Evolutionary conservation across 2,113 vertebrate species (phyloP), one percentile per base, ranked within the genome.

Genomic region (Spea bombifrons): DNA sequence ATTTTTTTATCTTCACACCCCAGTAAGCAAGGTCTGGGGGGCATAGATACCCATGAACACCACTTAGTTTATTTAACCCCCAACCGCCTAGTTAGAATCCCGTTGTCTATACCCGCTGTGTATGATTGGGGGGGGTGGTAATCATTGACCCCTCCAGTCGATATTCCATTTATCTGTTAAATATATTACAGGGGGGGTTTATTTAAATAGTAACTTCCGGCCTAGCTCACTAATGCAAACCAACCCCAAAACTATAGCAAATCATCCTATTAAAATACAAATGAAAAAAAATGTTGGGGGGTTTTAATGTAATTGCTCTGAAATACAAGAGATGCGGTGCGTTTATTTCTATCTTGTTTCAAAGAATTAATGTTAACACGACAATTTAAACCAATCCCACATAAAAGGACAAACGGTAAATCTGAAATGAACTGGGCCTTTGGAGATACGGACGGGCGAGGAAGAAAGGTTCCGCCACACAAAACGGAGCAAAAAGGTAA

Each of bases 401-500:
- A 75, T 75, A 10, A 75, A 75, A 75, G 47, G 73, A 7, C 45
- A 30, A 30, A 30, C 30, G 30, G 9, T 16, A 64, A 50, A 17
- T 64, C 5, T 53, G 73, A 49, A 65, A 46, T 10, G 13, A 16
- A 66, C 73, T 75, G 73, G 45, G 73, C 47, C 12, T 44, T 75
- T 65, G 16, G 73, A 75, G 73, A 75, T 65, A 75, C 12, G 47
- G 47, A 16, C 15, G 16, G 16, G 5, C 9, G 12, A 67, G 65
- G 74, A 67, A 55, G 5, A 67, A 75, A 75, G 64, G 30, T 7
- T 30, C 16, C 5, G 30, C 7, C 0, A 66, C 64, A 49, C 61
- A n/a, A 75, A 66, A n/a, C 59, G 5, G 48, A 75, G 49, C 7
- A 53, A 13, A 67, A 30, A 66, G 73, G 74, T 75, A 53, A 66